Base-by-base conservation (phyloP, 2,888 invertebrate species). In the Vesta saturnalis region DNA sequence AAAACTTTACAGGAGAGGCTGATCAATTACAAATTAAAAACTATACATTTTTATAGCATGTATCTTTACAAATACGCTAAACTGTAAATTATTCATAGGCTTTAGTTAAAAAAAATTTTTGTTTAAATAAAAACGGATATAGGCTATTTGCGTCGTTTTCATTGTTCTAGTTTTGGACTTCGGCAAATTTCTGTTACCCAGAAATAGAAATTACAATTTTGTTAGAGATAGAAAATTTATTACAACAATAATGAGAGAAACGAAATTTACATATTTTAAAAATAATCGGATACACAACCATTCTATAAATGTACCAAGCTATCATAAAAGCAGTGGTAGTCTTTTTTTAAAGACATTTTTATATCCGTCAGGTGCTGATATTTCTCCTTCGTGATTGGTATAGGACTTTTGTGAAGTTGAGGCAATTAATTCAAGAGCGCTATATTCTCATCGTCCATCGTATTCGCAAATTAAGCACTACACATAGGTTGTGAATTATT, bases 291-390 rank as follows among this genome's bases (percentile, higher is more conserved):
- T n/a, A n/a, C n/a, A n/a, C n/a, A n/a, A n/a, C n/a, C n/a, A n/a
- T n/a, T n/a, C n/a, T n/a, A n/a, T n/a, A n/a, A n/a, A n/a, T n/a
- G n/a, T n/a, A 30, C 30, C 10, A 30, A 30, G 30, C 30, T 30
- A 46, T 46, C 14, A 46, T 46, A 4, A 46, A 46, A 46, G 46
- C 14, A 3, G 46, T 46, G 46, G 46, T n/a, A 46, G 46, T 46
- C 46, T 46, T 46, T 46, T n/a, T 46, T n/a, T n/a, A 46, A 14
- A 14, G 46, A 46, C 46, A 46, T 46, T 46, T 46, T 46, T 46
- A 46, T n/a, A 46, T n/a, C 46, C 46, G n/a, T 46, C 4, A 46
- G 46, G 14, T 46, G 46, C 14, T n/a, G 46, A 46, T 46, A 46
- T 46, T 46, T 46, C 14, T 46, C 14, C 3, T 14, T 46, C 46